Percentiles rank a stretch among this genome's conserved stretches.
These are phyloP conservation scores for Mionectes olivaceus DNA, from an alignment of 2,797 vertebrate genomes.

Conservation along the genomic window DNA sequence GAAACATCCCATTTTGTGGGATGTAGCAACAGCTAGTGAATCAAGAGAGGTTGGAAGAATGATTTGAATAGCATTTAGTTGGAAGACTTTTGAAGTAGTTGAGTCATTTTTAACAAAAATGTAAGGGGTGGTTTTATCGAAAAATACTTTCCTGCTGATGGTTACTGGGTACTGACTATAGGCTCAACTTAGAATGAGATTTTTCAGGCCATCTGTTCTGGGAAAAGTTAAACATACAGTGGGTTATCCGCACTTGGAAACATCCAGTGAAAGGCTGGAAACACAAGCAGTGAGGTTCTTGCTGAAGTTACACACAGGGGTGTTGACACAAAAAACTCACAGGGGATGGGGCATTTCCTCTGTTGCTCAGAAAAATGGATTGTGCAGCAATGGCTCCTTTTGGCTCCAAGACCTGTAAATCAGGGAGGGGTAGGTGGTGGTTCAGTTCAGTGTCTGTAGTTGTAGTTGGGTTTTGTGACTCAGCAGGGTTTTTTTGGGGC, in stretches of 20 bases:
- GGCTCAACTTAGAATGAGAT: background rate
- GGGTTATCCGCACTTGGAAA: background rate
- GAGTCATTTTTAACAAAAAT: background rate
- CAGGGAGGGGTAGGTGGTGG: background rate
- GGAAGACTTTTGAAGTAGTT: background rate
- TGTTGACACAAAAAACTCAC: background rate
- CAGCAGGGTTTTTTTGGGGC: background rate
- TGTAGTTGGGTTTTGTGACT: background rate
- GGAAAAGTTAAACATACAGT: background rate
- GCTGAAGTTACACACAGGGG: fast-evolving
- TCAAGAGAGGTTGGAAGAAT: background rate
- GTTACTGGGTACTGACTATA: background rate
- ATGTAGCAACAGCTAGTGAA: background rate
- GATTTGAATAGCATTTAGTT: background rate
- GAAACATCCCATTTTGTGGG: background rate
- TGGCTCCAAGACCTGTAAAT: background rate
- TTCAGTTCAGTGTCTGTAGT: background rate
- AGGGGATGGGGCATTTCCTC: background rate
- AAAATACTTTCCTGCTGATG: background rate
- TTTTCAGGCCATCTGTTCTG: background rate
- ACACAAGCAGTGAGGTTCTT: background rate
- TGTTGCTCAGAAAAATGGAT: background rate
- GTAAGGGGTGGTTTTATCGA: background rate
- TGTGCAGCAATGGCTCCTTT: background rate
- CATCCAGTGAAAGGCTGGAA: background rate